Base-by-base conservation (phyloP, 2,888 invertebrate species). In the Nomada hirtipes region DNA sequence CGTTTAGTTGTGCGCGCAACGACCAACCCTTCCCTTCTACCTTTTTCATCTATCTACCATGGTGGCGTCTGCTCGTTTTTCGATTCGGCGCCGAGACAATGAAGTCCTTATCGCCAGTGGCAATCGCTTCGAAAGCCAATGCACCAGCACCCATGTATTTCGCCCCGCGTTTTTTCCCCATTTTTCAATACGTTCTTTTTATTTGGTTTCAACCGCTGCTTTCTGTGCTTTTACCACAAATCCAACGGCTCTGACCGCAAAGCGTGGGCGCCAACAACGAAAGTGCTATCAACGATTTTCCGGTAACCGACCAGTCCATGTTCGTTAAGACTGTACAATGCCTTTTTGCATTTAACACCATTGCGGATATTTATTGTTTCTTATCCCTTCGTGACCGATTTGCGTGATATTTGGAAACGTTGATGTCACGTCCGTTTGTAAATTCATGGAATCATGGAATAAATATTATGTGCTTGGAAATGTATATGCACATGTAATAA, bases 61-160 rank as follows among this genome's bases (percentile, higher is more conserved):
- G n/a, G 64, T 68, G 53, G 64, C 59, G 20, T 50, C 76, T 67
- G 72, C 72, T 75, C 77, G 80, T 87, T 87, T 87, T 87, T 86
- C 79, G 86, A 88, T 88, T 88, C 85, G 78, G 47, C 72, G 67
- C 79, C 79, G 83, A 88, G 88, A 88, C 86, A 88, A 88, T 88
- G 85, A 86, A 88, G 81, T 88, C 80, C 88, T 88, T 88, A 88
- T 88, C 88, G 76, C 61, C 68, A 71, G 64, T 79, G 72, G 86
- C 82, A 74, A 88, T 88, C 87, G 83, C 74, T 82, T 77, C 79
- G 83, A 65, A 76, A 71, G 67, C 84, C 77, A 71, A 75, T 75
- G 84, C 75, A 61, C 44, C 71, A 59, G 57, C 74, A 70, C 72
- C 70, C 73, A 70, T 74, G 78, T 74, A 81, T 81, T 81, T 65